A percentile compares a stretch with the other conserved stretches of the same genome.
These are phyloP conservation scores for Hydrotaea cyrtoneurina DNA, from an alignment of 2,888 invertebrate species.

Conservation along the genomic window DNA sequence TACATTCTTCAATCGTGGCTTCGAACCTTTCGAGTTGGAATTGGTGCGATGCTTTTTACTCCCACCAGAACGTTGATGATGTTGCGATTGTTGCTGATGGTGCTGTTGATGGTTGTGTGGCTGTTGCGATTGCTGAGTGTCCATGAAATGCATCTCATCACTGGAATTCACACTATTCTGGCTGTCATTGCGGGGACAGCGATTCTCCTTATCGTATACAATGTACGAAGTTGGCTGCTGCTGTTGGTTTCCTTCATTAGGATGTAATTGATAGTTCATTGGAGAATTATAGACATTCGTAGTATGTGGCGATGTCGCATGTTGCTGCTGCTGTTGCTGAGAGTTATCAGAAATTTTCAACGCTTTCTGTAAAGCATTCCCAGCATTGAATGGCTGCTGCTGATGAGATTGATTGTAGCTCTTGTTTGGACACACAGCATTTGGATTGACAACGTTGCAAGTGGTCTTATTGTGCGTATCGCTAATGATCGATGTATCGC, in stretches of 20 bases:
- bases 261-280: conserved; percentile 75
- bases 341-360: conserved; percentile 64
- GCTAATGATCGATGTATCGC: conserved; percentile 51
- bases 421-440: conserved; percentile 63
- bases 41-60: conserved; percentile 80
- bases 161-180: conserved; percentile 75
- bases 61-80: conserved; percentile 75
- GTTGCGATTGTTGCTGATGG: conserved; percentile 56
- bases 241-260: conserved; percentile 67
- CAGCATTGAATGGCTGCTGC: conserved; percentile 64
- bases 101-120: conserved; percentile 64
- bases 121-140: conserved; percentile 72
- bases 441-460: conserved; percentile 58
- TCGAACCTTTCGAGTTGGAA: conserved; percentile 79
- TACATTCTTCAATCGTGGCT: conserved; percentile 81
- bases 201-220: conserved; percentile 76
- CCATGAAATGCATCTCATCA: conserved; percentile 74
- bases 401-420: conserved; percentile 62
- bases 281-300: conserved; percentile 75
- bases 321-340: conserved; percentile 70
- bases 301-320: conserved; percentile 60
- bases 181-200: conserved; percentile 75
- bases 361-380: conserved; percentile 69
- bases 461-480: conserved; percentile 61
- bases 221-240: conserved; percentile 68